A percentile compares a stretch with the other conserved stretches of the same genome.
Conservation (phyloP, 37 sponge, comb jelly and placozoan genomes). For the Eunapius fragilis region DNA sequence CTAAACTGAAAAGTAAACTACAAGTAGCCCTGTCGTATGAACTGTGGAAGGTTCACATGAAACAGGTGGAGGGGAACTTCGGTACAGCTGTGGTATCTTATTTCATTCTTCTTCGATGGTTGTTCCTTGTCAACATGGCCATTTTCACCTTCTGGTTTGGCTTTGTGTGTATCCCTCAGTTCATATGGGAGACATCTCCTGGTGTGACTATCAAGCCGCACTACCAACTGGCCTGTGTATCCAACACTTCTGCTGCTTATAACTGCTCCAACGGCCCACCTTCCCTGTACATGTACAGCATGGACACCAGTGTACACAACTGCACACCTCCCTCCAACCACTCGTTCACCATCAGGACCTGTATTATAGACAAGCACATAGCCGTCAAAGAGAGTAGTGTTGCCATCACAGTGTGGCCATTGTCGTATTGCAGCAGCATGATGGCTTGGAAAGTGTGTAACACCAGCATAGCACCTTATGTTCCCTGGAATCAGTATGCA, state of each 20-base stretch:
- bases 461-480: conserved; percentile 17
- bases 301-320: background rate
- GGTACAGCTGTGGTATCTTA: conserved; percentile 92
- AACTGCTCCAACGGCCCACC: background rate
- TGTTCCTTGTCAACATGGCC: conserved; percentile 83
- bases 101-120: conserved; percentile 90
- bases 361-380: background rate
- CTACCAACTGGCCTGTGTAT: conserved; percentile 33
- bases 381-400: background rate
- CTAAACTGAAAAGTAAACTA: conserved; percentile 56
- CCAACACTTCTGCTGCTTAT: background rate
- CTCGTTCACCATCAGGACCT: background rate
- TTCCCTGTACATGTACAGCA: background rate
- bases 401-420: background rate
- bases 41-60: conserved; percentile 87
- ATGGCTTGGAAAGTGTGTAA: background rate
- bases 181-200: conserved; percentile 18
- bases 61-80: conserved; percentile 84
- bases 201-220: background rate
- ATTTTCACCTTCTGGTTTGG: conserved; percentile 65
- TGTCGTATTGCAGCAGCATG: background rate
- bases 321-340: background rate
- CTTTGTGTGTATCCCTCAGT: conserved; percentile 76
- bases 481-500: conserved; percentile 56
- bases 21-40: conserved; percentile 27